These are phyloP conservation scores for Tetranychus truncatus DNA, from an alignment of 2,888 invertebrate genomes.

Conservation along the genomic window DNA sequence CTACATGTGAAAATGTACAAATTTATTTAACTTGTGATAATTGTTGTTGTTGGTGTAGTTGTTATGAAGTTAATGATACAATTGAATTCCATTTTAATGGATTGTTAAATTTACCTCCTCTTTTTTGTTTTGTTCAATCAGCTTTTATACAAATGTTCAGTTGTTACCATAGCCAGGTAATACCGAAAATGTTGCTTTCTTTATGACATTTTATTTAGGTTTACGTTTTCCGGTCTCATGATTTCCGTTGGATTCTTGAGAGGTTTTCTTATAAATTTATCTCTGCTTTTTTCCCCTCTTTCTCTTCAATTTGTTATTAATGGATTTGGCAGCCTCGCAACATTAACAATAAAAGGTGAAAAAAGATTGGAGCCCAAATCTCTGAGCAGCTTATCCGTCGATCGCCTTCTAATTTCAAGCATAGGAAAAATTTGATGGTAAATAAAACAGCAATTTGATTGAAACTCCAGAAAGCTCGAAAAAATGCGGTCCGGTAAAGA, in stretches of 20 bases:
- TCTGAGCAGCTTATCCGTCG: slow-evolving; percentile 69
- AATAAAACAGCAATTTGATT: slow-evolving; percentile 63
- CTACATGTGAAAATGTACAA: too few species aligned
- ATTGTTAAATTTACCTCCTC: too few species aligned
- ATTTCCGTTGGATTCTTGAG: neutral
- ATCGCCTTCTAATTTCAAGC: slow-evolving; percentile 64
- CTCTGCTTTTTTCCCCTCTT: neutral
- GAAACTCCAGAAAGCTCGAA: slow-evolving; percentile 61
- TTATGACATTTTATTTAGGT: too few species aligned
- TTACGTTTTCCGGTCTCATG: too few species aligned
- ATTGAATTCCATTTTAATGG: neutral
- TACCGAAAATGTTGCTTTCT: too few species aligned
- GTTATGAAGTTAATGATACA: neutral
- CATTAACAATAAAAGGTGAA: slow-evolving; percentile 68
- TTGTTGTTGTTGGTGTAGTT: neutral
- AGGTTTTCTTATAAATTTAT: neutral
- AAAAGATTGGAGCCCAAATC: slow-evolving; percentile 54
- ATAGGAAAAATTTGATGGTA: slow-evolving; percentile 74
- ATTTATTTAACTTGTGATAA: too few species aligned
- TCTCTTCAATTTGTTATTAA: slow-evolving; percentile 30
- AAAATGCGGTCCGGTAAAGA: slow-evolving; percentile 47
- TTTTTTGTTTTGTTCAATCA: too few species aligned
- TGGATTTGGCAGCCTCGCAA: slow-evolving; percentile 78
- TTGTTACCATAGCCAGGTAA: too few species aligned
- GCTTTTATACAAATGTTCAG: too few species aligned